phyloP scores from a whole-genome alignment of 2,113 vertebrate species.

The Chaetura pelagica region DNA sequence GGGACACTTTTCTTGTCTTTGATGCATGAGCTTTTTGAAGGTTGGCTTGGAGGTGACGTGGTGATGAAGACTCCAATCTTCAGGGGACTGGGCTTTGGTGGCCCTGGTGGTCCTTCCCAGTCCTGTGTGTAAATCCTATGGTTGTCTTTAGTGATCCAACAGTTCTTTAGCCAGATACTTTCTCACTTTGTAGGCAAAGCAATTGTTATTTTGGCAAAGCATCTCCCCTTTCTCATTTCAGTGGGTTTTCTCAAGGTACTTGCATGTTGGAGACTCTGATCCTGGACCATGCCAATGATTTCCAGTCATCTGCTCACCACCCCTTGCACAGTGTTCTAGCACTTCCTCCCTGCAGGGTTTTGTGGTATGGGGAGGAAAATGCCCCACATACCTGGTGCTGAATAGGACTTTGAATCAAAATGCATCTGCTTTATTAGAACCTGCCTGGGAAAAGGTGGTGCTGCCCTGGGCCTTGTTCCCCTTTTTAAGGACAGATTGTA shows the following conservation, averaged over 20 bases:
- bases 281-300: neutral
- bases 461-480: neutral
- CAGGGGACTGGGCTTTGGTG: neutral
- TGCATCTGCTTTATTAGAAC: neutral
- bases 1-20: conserved; percentile 6
- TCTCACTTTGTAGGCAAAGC: neutral
- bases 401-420: neutral
- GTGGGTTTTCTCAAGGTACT: conserved; percentile 26
- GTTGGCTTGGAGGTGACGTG: conserved; percentile 34
- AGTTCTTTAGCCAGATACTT: conserved; percentile 56
- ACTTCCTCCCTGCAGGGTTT: neutral
- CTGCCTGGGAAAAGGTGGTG: neutral
- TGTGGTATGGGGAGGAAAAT: conserved; percentile 8
- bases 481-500: neutral
- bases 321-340: neutral
- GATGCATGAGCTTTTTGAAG: conserved; percentile 11
- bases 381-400: conserved; percentile 29
- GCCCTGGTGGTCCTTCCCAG: conserved; percentile 50
- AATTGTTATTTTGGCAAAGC: neutral
- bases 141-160: conserved; percentile 68
- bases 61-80: conserved; percentile 60
- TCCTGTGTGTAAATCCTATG: neutral
- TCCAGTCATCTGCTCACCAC: neutral
- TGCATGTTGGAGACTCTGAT: neutral
- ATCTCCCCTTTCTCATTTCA: neutral